Evolutionary conservation across 2,797 vertebrate genomes (phyloP), one percentile per base, ranked within the genome.

Genomic region (Pangasius macronema): DNA sequence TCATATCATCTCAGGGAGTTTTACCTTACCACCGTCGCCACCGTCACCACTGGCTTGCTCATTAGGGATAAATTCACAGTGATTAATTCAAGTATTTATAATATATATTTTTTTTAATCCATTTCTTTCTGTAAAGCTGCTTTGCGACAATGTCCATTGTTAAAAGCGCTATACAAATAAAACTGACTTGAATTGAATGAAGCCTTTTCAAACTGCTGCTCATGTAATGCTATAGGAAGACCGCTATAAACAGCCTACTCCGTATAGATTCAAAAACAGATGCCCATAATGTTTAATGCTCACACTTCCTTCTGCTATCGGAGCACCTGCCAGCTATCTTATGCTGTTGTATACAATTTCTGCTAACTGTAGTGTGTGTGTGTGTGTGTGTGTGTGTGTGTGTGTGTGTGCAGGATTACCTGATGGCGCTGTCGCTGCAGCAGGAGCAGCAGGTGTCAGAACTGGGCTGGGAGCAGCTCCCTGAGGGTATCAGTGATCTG

Each of bases 351-450:
- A 30, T 46, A 46, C 27, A 10, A 4, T 1, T 5, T 42, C 20
- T 72, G 70, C 10, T 72, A 46, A 22, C 27, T 33, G 13, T 20
- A 51, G 75, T 8, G 51, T 22, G 39, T 30, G 59, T 53, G 30
- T 27, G 61, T 67, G n/a, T 67, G 63, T 65, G 65, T 68, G 30
- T 81, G 33, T 80, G 7, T n/a, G 42, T 24, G 46, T n/a, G 14
- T 11, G 39, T 0, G 36, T n/a, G n/a, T n/a, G n/a, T n/a, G 82
- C 91, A 99, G 99, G 99, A 99, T 94, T 99, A 99, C 92, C 93
- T 99, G 95, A 99, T 99, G 98, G 99, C 99, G 1, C 93, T 99
- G 93, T 98, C 98, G 46, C 96, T 99, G 88, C 99, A 99, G 96
- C 98, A 99, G 96, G 98, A 99, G 94, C 98, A 99, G 95, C 98